Percentiles rank a stretch among this genome's conserved stretches.
phyloP scores from a whole-genome alignment of 2,113 vertebrate genomes.

The Seriola rivoliana region DNA sequence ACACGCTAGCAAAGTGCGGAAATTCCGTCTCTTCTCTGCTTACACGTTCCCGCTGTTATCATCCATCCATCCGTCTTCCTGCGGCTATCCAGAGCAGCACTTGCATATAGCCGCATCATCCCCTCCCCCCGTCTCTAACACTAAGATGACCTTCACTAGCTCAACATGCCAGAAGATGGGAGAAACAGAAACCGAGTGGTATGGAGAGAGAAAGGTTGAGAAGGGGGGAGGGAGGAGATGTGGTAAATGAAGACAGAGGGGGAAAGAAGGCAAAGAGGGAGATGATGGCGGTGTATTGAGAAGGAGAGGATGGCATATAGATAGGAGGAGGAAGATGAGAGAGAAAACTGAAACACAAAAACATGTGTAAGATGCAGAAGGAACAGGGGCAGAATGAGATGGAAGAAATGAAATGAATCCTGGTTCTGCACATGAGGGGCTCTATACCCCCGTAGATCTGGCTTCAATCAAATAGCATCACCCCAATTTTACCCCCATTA shows the following conservation, averaged over 20 bases:
- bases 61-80: slow-evolving; percentile 47
- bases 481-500: slow-evolving; percentile 7
- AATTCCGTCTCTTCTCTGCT: slow-evolving; percentile 27
- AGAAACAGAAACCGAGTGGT: slow-evolving; percentile 35
- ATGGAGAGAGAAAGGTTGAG: not conserved
- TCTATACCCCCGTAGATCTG: slow-evolving; percentile 7
- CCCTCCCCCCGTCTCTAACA: slow-evolving; percentile 44
- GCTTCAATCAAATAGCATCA: slow-evolving; percentile 22
- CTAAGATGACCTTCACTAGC: slow-evolving; percentile 77
- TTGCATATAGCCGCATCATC: slow-evolving; percentile 56
- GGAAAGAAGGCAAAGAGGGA: not conserved
- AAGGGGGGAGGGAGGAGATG: slow-evolving; percentile 17
- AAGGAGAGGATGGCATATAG: slow-evolving; percentile 6
- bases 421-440: slow-evolving; percentile 18
- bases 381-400: slow-evolving; percentile 7
- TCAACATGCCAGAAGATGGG: slow-evolving; percentile 56
- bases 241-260: not conserved
- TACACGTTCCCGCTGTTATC: slow-evolving; percentile 39
- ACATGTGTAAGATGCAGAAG: slow-evolving; percentile 15
- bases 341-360: slow-evolving; percentile 23
- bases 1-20: not conserved
- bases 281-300: slow-evolving; percentile 8
- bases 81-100: slow-evolving; percentile 60
- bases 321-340: not conserved
- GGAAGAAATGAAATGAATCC: slow-evolving; percentile 47